phyloP scores from a whole-genome alignment of 64 coral and sea anemone species.

The Platygyra sinensis region DNA sequence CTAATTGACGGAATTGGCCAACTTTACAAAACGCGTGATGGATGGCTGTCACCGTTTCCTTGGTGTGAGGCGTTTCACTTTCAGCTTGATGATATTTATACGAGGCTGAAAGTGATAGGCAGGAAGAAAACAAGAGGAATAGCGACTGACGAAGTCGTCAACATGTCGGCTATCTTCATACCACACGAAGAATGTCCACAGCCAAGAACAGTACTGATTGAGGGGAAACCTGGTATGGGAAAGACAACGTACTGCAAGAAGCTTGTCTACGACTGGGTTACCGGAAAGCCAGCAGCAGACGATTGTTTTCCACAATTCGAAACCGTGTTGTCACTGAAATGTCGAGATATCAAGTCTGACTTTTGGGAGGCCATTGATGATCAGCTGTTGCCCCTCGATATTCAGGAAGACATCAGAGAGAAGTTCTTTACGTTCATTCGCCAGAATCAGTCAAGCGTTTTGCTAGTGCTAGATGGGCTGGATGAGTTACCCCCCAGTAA shows the following conservation, averaged over 20 bases:
- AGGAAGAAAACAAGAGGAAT: neutral
- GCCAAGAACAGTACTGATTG: neutral
- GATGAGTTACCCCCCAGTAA: too few relatives aligned
- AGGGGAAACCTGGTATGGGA: neutral
- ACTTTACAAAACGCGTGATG: neutral
- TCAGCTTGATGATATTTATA: neutral
- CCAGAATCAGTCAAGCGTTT: too few relatives aligned
- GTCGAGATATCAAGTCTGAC: slow-evolving; percentile 5
- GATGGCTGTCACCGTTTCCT: neutral
- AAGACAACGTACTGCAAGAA: neutral
- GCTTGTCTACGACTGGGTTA: slow-evolving; percentile 16
- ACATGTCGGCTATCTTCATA: neutral
- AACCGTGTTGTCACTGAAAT: slow-evolving; percentile 26
- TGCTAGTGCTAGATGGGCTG: too few relatives aligned
- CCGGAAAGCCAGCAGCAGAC: neutral
- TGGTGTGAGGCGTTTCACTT: slow-evolving; percentile 14
- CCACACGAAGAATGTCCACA: neutral
- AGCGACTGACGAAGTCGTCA: neutral
- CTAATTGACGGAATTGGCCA: neutral
- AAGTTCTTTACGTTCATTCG: too few relatives aligned
- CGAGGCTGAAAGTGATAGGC: neutral
- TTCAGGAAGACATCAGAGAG: neutral
- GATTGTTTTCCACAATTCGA: neutral
- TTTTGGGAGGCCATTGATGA: slow-evolving; percentile 22
- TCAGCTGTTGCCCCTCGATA: slow-evolving; percentile 11